Evolutionary conservation across 2,797 vertebrate genomes (phyloP), one percentile per base, ranked within the genome.

Genomic region (Glyptemys insculpta): DNA sequence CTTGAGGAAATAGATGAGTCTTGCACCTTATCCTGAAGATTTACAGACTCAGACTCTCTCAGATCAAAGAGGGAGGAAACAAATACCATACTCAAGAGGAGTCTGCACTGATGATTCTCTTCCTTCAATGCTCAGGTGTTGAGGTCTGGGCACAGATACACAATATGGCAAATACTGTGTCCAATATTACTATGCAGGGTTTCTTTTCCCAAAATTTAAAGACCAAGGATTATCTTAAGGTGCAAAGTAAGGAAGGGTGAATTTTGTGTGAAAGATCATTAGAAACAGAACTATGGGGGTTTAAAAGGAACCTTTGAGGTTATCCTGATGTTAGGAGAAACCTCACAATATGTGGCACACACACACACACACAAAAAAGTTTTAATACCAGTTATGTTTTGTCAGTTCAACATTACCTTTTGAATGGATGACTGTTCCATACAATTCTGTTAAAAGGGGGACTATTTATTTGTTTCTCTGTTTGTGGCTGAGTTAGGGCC

Each of bases 271-370:
- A 81, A 74, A 79, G 52, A 56, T 31, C 8, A 41, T 72, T 41
- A 50, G 50, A 31, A 76, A 8, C 1, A 31, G 44, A 87, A 78
- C 5, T 57, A 82, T 65, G 85, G 8, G 37, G 5, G 37, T 37
- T 72, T 72, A 41, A 37, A 50, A 53, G 53, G 3, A 78, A 5
- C 8, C 4, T 50, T 78, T 8, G 62, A 72, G 29, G 1, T 31
- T 25, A 85, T 3, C 1, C 1, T 0, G 56, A 5, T 80, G 78
- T 74, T 72, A 59, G 65, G 76, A 4, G 4, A 0, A 53, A 1
- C 1, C 34, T 82, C 8, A 57, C 1, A 83, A 4, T 10, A 81
- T 14, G 52, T 5, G 6, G 0, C 18, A 29, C 0, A 0, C 29
- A 41, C 5, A 41, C 41, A 41, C 41, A 41, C 41, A 41, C 41